These are phyloP conservation scores for Etheostoma spectabile DNA, from an alignment of 2,113 vertebrate genomes.

Conservation along the genomic window DNA sequence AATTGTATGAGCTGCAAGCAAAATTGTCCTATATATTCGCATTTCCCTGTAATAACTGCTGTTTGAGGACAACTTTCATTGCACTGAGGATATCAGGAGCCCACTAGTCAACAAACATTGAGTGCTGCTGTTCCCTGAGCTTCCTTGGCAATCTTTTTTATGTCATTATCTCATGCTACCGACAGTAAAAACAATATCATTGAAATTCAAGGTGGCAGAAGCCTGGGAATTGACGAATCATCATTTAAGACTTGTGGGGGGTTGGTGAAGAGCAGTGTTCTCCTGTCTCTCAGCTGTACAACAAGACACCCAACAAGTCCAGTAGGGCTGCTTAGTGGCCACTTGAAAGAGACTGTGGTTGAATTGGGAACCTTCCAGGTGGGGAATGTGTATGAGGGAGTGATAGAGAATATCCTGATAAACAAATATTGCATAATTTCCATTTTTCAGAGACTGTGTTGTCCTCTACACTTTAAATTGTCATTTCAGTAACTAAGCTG, in stretches of 20 bases:
- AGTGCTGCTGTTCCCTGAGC: not conserved
- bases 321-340: not conserved
- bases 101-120: conserved; percentile 3
- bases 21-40: not conserved
- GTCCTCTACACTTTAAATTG: conserved; percentile 50
- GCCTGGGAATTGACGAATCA: not conserved
- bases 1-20: too few relatives aligned
- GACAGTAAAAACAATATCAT: not conserved
- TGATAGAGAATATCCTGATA: conserved; percentile 6
- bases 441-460: conserved; percentile 40
- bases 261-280: not conserved
- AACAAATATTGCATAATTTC: conserved; percentile 45
- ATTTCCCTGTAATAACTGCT: conserved; percentile 10
- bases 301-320: not conserved
- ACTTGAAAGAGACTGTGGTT: not conserved
- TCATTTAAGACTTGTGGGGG: not conserved
- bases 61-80: not conserved
- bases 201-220: not conserved
- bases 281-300: not conserved
- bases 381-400: conserved; percentile 21
- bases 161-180: not conserved
- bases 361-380: conserved; percentile 15
- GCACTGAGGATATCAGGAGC: not conserved
- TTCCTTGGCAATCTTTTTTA: not conserved
- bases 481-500: conserved; percentile 37